Conservation (phyloP, 2,888 invertebrate genomes). For the Ernsta delagoae region DNA sequence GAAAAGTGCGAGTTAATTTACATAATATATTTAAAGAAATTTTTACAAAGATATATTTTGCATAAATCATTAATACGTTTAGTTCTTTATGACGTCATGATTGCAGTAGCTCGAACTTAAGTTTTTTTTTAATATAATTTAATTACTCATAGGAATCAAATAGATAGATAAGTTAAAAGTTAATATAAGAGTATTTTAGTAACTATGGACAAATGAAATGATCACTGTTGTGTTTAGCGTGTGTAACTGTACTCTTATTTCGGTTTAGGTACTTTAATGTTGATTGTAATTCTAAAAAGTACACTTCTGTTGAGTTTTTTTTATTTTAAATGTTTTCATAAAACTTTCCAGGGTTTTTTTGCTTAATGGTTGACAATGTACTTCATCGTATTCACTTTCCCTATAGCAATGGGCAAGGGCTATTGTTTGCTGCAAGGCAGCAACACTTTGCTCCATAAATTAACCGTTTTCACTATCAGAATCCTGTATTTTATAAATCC, state of each 20-base stretch:
- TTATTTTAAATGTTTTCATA: no score
- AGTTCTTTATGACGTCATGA: no score
- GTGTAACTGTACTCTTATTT: neutral
- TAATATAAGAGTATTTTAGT: slow-evolving; percentile 7
- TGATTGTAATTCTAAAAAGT: slow-evolving; percentile 1
- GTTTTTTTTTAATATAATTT: neutral
- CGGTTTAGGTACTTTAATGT: neutral
- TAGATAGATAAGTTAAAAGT: slow-evolving; percentile 8
- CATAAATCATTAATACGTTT: neutral
- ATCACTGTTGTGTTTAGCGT: slow-evolving; percentile 19
- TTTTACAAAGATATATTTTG: neutral
- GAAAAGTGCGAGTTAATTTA: neutral
- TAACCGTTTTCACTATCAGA: no score
- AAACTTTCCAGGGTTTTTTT: no score
- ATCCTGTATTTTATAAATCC: no score
- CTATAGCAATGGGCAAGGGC: no score
- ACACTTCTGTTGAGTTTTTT: neutral
- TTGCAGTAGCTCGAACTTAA: neutral
- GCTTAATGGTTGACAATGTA: no score
- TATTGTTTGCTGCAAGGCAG: neutral
- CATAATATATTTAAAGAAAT: no score
- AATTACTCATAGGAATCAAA: slow-evolving; percentile 10
- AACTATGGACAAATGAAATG: slow-evolving; percentile 17
- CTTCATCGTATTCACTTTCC: no score
- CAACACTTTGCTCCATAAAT: no score